These are phyloP conservation scores for Darevskia nairensis DNA, from an alignment of 2,797 vertebrate species.

Conservation along the genomic window DNA sequence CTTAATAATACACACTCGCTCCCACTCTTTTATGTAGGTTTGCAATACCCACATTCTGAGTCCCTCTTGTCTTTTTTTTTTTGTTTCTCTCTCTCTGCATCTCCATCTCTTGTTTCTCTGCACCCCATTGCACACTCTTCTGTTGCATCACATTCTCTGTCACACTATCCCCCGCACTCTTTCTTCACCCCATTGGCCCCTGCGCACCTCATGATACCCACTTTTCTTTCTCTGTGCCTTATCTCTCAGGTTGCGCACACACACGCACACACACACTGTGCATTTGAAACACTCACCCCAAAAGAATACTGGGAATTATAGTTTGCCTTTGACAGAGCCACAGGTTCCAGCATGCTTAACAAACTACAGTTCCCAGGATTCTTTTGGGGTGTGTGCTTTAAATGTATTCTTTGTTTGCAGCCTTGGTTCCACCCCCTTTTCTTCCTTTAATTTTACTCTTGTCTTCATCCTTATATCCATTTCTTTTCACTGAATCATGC, in stretches of 20 bases:
- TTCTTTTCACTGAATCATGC: neutral
- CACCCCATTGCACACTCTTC: neutral
- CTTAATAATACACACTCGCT: too few species aligned
- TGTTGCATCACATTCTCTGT: neutral
- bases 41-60: neutral
- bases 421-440: neutral
- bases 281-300: too few species aligned
- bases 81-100: neutral
- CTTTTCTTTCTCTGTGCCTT: neutral
- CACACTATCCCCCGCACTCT: neutral
- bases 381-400: too few species aligned
- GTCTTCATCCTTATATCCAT: neutral
- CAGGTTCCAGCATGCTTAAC: too few species aligned
- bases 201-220: neutral
- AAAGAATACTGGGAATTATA: too few species aligned
- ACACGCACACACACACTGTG: too few species aligned
- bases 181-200: neutral
- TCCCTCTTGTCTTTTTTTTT: too few species aligned
- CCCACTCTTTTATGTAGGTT: neutral
- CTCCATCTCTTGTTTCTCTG: neutral
- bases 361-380: too few species aligned
- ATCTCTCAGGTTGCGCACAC: neutral
- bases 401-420: too few species aligned
- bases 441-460: neutral
- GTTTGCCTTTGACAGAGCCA: too few species aligned